Evolutionary conservation across 2,797 vertebrate species (phyloP).

Genomic region (Ciconia nigra): DNA sequence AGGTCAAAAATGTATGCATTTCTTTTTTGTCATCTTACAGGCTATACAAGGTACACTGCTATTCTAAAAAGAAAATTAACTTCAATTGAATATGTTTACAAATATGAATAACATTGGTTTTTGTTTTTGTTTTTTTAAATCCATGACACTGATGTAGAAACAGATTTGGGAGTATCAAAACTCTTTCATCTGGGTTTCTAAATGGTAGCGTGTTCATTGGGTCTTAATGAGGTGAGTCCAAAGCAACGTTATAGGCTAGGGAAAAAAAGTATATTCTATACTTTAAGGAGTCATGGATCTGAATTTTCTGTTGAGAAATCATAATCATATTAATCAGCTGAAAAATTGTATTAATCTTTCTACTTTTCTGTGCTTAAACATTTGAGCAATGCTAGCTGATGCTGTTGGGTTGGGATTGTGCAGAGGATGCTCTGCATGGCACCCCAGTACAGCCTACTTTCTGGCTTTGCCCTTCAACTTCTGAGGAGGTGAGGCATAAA

Average conservation of each 20-base stretch:
- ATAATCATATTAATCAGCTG: background rate
- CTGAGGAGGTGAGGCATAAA: background rate
- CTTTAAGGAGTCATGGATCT: background rate
- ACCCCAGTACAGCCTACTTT: fast-evolving
- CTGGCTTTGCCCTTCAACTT: background rate
- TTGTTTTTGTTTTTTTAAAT: background rate
- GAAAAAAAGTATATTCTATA: background rate
- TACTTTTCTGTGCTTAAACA: background rate
- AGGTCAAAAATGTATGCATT: background rate
- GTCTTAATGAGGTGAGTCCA: background rate
- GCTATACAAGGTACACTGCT: background rate
- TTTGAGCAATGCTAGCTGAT: background rate
- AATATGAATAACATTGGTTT: background rate
- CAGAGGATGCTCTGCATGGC: background rate
- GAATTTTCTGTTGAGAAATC: background rate
- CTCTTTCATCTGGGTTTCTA: background rate
- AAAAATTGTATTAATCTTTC: background rate
- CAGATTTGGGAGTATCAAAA: background rate
- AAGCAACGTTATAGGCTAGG: background rate
- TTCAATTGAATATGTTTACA: background rate
- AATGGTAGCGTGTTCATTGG: background rate
- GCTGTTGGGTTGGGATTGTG: fast-evolving
- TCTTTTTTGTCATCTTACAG: background rate
- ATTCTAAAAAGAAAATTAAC: background rate
- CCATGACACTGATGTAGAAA: background rate